Base-by-base conservation (phyloP, 1,140 invertebrate genomes). In the Marisa cornuarietis region DNA sequence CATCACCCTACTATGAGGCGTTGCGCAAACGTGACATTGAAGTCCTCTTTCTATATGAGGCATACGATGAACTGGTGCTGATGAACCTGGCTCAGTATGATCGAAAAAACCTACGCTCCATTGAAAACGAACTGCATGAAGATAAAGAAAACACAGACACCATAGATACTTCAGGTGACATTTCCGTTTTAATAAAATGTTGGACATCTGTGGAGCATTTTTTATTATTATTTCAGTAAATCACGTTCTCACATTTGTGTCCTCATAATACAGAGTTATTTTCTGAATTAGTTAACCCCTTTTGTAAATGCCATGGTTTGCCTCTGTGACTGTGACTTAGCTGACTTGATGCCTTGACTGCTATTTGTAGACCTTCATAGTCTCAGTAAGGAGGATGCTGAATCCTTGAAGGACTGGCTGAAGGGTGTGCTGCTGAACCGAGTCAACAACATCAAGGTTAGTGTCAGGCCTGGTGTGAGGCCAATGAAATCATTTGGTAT, bases 31-130 rank as follows among this genome's bases (percentile, higher is more conserved):
- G 94, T 82, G 94, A 98, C 81, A 93, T 96, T 8, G 97, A 99
- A 92, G 97, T 99, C 2, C 89, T 99, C 6, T 99, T 98, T 90
- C 96, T 97, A 87, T 99, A 97, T 87, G 97, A 99, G 86, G 94
- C 95, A 1, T 98, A 99, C 85, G 98, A 99, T 92, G 98, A 99
- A 91, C 91, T 99, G 42, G 96, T 99, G 16, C 91, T 99, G 1
- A 94, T 99, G 93, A 96, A 98, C 85, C 91, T 99, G 31, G 93
- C 93, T 83, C 94, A 96, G 87, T 99, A 96, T 89, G 94, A 95
- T 80, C 93, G 93, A 72, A 94, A 95, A 85, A 92, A 93, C 76
- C 92, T 99, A 0, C 94, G 95, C 0, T 98, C 97, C 1, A 96
- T 98, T 11, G 98, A 99, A 91, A 98, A 97, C 89, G 97, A 98